Evolutionary conservation across 2,113 vertebrate genomes (phyloP).

Genomic region (Sialia sialis): DNA sequence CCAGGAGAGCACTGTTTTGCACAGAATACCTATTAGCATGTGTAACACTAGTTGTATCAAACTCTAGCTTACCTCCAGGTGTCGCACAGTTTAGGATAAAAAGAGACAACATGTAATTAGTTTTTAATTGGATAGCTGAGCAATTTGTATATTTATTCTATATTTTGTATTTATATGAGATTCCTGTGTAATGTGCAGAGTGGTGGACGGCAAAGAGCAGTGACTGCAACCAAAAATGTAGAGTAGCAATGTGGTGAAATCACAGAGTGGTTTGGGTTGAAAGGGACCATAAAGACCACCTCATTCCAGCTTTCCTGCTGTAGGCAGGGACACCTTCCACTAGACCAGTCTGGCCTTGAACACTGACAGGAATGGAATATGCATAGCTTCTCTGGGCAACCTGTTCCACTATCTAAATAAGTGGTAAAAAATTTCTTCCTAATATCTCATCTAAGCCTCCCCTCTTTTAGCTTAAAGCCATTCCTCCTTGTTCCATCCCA

Average conservation of each 20-base stretch:
- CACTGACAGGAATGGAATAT: no score
- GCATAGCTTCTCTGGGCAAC: not conserved
- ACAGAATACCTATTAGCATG: not conserved
- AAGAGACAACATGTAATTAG: not conserved
- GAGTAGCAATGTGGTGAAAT: not conserved
- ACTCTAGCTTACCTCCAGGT: not conserved
- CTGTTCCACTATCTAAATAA: not conserved
- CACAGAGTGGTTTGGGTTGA: not conserved
- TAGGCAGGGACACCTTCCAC: not conserved
- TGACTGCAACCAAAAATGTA: not conserved
- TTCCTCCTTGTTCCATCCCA: not conserved
- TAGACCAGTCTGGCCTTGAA: not conserved
- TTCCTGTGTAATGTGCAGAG: not conserved
- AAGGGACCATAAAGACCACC: not conserved
- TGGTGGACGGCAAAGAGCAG: not conserved
- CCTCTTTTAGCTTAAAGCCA: not conserved
- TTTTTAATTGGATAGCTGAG: not conserved
- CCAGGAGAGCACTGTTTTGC: not conserved
- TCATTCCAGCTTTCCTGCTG: not conserved
- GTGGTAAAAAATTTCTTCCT: not conserved
- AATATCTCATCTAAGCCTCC: not conserved
- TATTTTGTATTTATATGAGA: not conserved
- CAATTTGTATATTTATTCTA: not conserved
- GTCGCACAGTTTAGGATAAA: not conserved
- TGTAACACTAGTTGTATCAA: rapidly evolving